A percentile compares a stretch with the other conserved stretches of the same genome.
These are phyloP conservation scores for Lytechinus variegatus DNA, from an alignment of 35 echinoderm and acorn worm genomes.

Conservation along the genomic window DNA sequence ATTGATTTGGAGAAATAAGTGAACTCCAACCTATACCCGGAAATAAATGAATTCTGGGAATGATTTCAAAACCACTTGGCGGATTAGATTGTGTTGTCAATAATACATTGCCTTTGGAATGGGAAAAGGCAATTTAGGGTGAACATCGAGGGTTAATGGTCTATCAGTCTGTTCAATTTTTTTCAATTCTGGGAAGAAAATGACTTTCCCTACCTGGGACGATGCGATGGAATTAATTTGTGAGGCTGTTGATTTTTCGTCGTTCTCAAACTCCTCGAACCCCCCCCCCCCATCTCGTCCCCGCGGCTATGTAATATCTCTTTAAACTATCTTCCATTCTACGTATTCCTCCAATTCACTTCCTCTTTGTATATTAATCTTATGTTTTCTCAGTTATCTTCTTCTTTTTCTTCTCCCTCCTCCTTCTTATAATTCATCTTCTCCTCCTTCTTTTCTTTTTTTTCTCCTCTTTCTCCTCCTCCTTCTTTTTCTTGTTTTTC, in stretches of 20 bases:
- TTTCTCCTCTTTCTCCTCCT: too few species aligned
- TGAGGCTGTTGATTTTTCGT: neutral
- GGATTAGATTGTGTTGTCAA: neutral
- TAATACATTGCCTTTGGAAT: neutral
- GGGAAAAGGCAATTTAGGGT: neutral
- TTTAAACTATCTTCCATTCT: too few species aligned
- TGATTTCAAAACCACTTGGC: neutral
- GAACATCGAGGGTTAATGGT: neutral
- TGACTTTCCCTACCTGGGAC: neutral
- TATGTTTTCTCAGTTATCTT: too few species aligned
- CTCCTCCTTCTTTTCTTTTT: too few species aligned
- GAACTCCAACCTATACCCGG: neutral
- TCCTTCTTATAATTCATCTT: too few species aligned
- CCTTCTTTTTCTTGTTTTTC: too few species aligned
- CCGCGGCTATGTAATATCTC: too few species aligned
- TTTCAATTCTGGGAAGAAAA: neutral
- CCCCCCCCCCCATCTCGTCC: neutral
- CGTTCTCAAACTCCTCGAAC: too few species aligned
- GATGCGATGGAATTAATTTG: neutral
- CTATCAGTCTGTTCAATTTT: neutral
- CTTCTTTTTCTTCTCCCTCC: too few species aligned
- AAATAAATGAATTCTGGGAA: neutral
- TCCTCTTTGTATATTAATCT: too few species aligned
- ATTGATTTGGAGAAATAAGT: constrained; percentile 1
- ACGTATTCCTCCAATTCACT: too few species aligned